These are phyloP conservation scores for Drosophila kurseongensis DNA, from an alignment of 1,140 invertebrate species.

Conservation along the genomic window DNA sequence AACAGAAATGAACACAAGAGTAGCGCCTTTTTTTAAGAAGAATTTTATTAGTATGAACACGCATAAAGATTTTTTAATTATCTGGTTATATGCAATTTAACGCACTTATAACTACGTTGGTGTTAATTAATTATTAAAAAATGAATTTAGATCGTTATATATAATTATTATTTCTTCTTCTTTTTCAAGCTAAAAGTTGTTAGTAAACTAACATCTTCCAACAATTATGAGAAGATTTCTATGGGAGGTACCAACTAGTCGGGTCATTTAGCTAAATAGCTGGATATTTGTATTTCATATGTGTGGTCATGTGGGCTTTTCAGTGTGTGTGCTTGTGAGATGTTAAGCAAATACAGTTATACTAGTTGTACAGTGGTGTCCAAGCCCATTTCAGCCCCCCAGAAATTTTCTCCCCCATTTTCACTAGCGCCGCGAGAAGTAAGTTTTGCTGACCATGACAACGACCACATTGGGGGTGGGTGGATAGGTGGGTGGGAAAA, in stretches of 20 bases:
- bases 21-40: too few species aligned
- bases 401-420: background rate
- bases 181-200: too few species aligned
- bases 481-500: slow-evolving; percentile 1
- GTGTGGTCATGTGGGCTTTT: slow-evolving; percentile 12
- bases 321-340: slow-evolving; percentile 10
- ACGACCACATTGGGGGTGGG: slow-evolving; percentile 32
- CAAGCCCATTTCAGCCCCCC: slow-evolving; percentile 1
- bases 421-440: slow-evolving; percentile 41
- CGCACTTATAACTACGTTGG: too few species aligned
- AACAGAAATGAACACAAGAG: too few species aligned
- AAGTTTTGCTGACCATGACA: slow-evolving; percentile 78
- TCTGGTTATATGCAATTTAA: too few species aligned
- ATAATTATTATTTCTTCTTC: too few species aligned
- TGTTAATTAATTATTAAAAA: too few species aligned
- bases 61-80: too few species aligned
- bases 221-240: background rate
- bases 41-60: too few species aligned
- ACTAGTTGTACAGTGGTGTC: slow-evolving; percentile 18
- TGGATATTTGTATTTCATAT: slow-evolving; percentile 19
- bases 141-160: too few species aligned
- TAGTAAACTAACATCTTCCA: too few species aligned
- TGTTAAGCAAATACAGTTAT: slow-evolving; percentile 73
- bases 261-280: background rate
- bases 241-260: slow-evolving; percentile 17